Evolutionary conservation across 2,888 invertebrate species (phyloP).

Genomic region (Eristalis tenax): DNA sequence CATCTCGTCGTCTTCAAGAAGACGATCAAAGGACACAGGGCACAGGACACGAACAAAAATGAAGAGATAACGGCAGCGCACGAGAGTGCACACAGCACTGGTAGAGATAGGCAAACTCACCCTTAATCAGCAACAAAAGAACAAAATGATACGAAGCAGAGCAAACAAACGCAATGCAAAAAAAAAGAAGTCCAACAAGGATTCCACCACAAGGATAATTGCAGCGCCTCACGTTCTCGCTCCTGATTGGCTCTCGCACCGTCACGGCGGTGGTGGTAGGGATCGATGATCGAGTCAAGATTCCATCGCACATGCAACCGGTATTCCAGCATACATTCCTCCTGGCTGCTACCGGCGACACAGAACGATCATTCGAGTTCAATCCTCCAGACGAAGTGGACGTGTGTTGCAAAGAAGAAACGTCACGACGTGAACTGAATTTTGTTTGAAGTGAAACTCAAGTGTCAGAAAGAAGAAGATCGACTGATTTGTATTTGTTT

Average conservation of each 20-base stretch:
- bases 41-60: not conserved
- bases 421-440: not conserved
- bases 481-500: not conserved
- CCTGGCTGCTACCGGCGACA: not conserved
- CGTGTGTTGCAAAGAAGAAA: constrained; percentile 20
- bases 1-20: constrained; percentile 18
- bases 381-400: constrained; percentile 25
- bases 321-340: constrained; percentile 5
- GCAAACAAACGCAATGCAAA: not conserved
- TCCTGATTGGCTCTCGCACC: constrained; percentile 27
- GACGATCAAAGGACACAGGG: constrained; percentile 20
- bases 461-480: not conserved
- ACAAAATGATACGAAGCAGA: not conserved
- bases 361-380: constrained; percentile 43
- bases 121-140: constrained; percentile 22
- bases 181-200: constrained; percentile 15
- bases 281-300: constrained; percentile 25
- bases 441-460: not conserved
- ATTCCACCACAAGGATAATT: constrained; percentile 32
- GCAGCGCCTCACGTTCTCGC: not conserved
- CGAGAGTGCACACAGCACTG: constrained; percentile 25
- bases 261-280: constrained; percentile 1
- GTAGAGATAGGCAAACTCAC: constrained; percentile 26
- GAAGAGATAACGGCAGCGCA: constrained; percentile 49
- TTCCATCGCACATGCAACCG: constrained; percentile 43